Evolutionary conservation across 2,113 vertebrate genomes (phyloP).

Genomic region (Trochalopteron elliotii): DNA sequence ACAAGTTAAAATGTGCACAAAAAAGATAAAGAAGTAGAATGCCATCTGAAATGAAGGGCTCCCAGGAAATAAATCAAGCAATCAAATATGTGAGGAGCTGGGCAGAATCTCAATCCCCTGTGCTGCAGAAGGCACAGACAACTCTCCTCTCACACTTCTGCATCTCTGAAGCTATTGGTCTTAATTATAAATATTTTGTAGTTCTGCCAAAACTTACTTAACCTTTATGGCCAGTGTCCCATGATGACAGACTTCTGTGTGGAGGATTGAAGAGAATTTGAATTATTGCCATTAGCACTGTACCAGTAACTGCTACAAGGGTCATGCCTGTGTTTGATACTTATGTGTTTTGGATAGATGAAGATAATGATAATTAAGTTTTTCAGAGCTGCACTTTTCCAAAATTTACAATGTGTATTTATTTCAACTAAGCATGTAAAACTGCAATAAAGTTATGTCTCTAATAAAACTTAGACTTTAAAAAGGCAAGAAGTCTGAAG

Average conservation of each 20-base stretch:
- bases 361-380: background rate
- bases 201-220: conserved; percentile 14
- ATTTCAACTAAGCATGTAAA: background rate
- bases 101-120: conserved; percentile 32
- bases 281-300: background rate
- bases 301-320: background rate
- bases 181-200: conserved; percentile 21
- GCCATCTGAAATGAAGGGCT: conserved; percentile 40
- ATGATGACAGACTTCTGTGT: background rate
- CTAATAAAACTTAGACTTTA: background rate
- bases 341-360: background rate
- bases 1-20: conserved; percentile 70
- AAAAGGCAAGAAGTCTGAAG: background rate
- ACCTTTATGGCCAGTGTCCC: background rate
- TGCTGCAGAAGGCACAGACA: background rate
- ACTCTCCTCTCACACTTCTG: background rate
- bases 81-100: conserved; percentile 37
- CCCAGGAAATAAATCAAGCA: conserved; percentile 51
- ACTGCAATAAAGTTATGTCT: background rate
- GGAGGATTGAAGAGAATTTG: background rate
- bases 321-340: background rate
- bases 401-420: background rate
- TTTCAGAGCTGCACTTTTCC: background rate
- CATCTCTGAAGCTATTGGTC: conserved; percentile 2
- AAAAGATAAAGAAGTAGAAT: conserved; percentile 68